A percentile compares a stretch with the other conserved stretches of the same genome.
Evolutionary conservation across 2,888 invertebrate genomes (phyloP).

Genomic region (Gnatocerus cornutus): DNA sequence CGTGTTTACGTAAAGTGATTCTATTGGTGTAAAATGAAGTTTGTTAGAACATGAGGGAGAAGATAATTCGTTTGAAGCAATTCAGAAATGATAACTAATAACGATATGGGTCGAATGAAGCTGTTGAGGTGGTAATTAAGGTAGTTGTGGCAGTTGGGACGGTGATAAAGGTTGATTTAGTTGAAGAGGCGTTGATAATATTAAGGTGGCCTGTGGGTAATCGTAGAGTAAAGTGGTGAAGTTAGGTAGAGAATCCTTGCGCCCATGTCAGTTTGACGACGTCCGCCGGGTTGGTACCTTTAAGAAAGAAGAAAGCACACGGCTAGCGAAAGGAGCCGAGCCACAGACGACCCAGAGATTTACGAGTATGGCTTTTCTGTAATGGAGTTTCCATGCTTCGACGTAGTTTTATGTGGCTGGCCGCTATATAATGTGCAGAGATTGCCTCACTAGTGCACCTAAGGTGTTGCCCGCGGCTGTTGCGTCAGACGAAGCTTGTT

Average conservation of each 20-base stretch:
- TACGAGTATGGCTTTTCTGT: slow-evolving; percentile 70
- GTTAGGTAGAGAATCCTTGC: slow-evolving; percentile 24
- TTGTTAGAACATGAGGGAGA: background rate
- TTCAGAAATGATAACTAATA: slow-evolving; percentile 18
- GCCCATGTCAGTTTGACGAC: slow-evolving; percentile 40
- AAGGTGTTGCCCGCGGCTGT: slow-evolving; percentile 64
- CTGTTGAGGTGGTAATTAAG: slow-evolving; percentile 29
- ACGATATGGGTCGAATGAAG: slow-evolving; percentile 10
- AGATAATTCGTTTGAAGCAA: slow-evolving; percentile 10
- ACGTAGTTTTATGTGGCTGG: slow-evolving; percentile 69
- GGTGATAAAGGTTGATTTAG: slow-evolving; percentile 45
- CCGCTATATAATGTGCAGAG: slow-evolving; percentile 67
- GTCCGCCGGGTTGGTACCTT: slow-evolving; percentile 45
- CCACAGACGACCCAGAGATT: slow-evolving; percentile 65
- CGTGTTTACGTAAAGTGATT: background rate
- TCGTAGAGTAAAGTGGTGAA: slow-evolving; percentile 35
- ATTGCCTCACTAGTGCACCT: slow-evolving; percentile 68
- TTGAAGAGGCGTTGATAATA: slow-evolving; percentile 45
- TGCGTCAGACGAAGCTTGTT: slow-evolving; percentile 63
- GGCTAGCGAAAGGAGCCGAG: slow-evolving; percentile 54
- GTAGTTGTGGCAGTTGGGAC: slow-evolving; percentile 23
- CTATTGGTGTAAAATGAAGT: slow-evolving; percentile 5
- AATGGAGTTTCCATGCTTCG: slow-evolving; percentile 72
- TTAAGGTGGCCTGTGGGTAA: slow-evolving; percentile 43
- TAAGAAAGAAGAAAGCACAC: slow-evolving; percentile 54